Percentiles rank a stretch among this genome's conserved stretches.
These are phyloP conservation scores for Pitangus sulphuratus DNA, from an alignment of 2,797 vertebrate species.

Conservation along the genomic window DNA sequence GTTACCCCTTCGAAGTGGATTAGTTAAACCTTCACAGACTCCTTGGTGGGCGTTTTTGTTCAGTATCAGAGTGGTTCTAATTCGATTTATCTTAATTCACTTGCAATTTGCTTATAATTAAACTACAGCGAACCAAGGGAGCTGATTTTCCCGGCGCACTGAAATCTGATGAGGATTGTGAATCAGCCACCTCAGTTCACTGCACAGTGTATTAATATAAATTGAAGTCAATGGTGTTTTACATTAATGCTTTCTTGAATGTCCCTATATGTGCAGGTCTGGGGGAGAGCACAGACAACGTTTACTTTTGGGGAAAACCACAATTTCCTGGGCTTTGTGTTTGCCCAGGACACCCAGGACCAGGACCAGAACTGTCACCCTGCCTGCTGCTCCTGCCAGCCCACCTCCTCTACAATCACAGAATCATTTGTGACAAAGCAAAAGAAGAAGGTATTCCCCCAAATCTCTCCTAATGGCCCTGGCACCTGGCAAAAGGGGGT, in stretches of 20 bases:
- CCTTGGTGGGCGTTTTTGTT: slow-evolving; percentile 9
- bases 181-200: slow-evolving; percentile 51
- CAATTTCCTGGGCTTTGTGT: not conserved
- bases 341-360: not conserved
- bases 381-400: not conserved
- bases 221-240: slow-evolving; percentile 55
- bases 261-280: not conserved
- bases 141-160: slow-evolving; percentile 43
- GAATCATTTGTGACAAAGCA: not conserved
- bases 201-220: slow-evolving; percentile 56
- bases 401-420: not conserved
- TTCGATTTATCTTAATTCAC: slow-evolving; percentile 66
- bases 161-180: slow-evolving; percentile 59
- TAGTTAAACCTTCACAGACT: not conserved
- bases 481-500: slow-evolving; percentile 70
- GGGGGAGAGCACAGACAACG: not conserved
- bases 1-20: not conserved
- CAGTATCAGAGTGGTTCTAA: slow-evolving; percentile 33
- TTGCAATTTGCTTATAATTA: slow-evolving; percentile 69
- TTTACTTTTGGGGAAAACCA: not conserved
- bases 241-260: slow-evolving; percentile 9
- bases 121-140: slow-evolving; percentile 51
- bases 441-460: slow-evolving; percentile 60
- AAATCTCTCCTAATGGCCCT: slow-evolving; percentile 46
- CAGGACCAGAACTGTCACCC: not conserved